phyloP scores from a whole-genome alignment of 1,140 invertebrate species.

The Acromyrmex charruanus region DNA sequence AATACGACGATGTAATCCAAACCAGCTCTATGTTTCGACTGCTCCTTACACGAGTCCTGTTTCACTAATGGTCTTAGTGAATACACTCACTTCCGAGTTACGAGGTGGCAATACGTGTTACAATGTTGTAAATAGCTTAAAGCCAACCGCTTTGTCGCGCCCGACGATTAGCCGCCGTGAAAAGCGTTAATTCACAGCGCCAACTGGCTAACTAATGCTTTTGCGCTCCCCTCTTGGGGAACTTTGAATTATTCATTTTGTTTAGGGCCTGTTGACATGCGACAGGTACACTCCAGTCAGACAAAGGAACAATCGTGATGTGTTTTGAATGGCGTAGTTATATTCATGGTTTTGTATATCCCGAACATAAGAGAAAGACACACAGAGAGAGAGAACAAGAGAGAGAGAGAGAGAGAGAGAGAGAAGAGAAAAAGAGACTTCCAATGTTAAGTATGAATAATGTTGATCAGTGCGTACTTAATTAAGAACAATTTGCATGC shows the following conservation, averaged over 20 bases:
- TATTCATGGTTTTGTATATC: slow-evolving; percentile 39
- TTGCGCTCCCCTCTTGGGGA: slow-evolving; percentile 7
- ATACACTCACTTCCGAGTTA: neutral
- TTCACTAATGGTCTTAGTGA: slow-evolving; percentile 29
- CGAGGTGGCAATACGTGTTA: slow-evolving; percentile 4
- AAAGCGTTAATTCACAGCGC: slow-evolving; percentile 51
- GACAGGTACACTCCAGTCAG: slow-evolving; percentile 31
- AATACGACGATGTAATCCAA: neutral
- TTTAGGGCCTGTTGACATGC: slow-evolving; percentile 57
- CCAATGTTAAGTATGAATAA: slow-evolving; percentile 47
- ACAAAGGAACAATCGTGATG: slow-evolving; percentile 57
- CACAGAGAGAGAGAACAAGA: neutral
- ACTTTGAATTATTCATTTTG: slow-evolving; percentile 62
- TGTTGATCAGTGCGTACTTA: slow-evolving; percentile 5
- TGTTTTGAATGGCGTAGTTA: slow-evolving; percentile 50
- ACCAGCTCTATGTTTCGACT: neutral
- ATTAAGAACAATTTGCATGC: slow-evolving; percentile 44
- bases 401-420: too few relatives aligned
- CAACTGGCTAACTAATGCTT: slow-evolving; percentile 29
- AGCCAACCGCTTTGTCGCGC: slow-evolving; percentile 38
- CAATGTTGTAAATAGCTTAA: slow-evolving; percentile 21
- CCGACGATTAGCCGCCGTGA: slow-evolving; percentile 39
- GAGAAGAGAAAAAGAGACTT: neutral
- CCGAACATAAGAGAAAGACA: neutral
- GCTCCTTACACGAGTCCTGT: neutral